These are phyloP conservation scores for Drosophila eohydei DNA, from an alignment of 2,888 invertebrate species.

Conservation along the genomic window DNA sequence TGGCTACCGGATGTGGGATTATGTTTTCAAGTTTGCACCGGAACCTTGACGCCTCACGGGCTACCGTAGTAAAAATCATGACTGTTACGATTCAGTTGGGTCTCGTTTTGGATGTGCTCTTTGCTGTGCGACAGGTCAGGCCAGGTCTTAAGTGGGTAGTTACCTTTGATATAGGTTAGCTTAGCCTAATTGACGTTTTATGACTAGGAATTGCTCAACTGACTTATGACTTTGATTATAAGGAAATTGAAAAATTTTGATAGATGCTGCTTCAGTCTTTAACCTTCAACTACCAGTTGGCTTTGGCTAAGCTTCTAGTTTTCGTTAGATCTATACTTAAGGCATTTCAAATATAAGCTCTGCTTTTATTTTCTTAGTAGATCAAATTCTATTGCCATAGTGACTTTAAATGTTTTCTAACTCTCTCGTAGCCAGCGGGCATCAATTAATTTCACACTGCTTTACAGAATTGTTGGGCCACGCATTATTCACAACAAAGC, in stretches of 20 bases:
- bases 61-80: conserved; percentile 34
- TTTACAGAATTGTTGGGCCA: conserved; percentile 36
- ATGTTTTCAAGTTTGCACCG: conserved; percentile 75
- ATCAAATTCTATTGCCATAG: conserved; percentile 5
- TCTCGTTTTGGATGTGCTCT: conserved; percentile 21
- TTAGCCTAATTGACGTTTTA: conserved; percentile 35
- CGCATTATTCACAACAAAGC: conserved; percentile 64
- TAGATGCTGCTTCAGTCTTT: not conserved
- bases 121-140: conserved; percentile 32
- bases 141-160: conserved; percentile 22
- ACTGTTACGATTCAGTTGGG: conserved; percentile 44
- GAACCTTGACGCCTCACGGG: conserved; percentile 58
- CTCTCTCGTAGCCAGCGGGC: conserved; percentile 12
- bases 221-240: not conserved
- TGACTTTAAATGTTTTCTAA: conserved; percentile 7
- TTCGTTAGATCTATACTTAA: not conserved
- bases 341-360: not conserved
- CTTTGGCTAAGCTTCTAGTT: not conserved
- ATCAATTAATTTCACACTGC: conserved; percentile 64
- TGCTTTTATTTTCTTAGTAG: not conserved
- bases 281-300: not conserved
- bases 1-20: conserved; percentile 74
- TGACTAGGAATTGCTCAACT: conserved; percentile 2
- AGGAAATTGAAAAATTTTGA: not conserved
- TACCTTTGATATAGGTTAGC: conserved; percentile 21